phyloP scores from a whole-genome alignment of 2,888 invertebrate genomes.

The Noctua fimbriata region DNA sequence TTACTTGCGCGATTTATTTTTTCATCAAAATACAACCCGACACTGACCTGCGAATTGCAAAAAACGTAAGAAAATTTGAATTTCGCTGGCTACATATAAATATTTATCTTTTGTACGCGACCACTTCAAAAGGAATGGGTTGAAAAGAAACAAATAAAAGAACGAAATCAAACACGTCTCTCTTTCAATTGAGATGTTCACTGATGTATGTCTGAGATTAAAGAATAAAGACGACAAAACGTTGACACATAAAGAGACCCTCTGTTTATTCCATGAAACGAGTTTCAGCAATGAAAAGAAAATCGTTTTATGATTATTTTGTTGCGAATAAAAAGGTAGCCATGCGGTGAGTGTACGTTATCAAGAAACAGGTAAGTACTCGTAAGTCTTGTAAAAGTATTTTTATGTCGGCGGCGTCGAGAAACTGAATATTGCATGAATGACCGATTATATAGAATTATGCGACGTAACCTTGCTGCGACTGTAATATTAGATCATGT shows the following conservation, averaged over 20 bases:
- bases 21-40: too few species aligned
- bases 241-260: too few species aligned
- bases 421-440: slow-evolving; percentile 22
- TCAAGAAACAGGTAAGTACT: slow-evolving; percentile 31
- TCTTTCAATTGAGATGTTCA: too few species aligned
- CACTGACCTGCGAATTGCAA: too few species aligned
- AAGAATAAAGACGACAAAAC: too few species aligned
- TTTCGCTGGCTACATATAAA: too few species aligned
- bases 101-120: too few species aligned
- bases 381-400: slow-evolving; percentile 13
- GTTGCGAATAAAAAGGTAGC: neutral
- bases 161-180: neutral
- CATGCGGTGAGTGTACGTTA: slow-evolving; percentile 2
- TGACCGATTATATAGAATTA: slow-evolving; percentile 26
- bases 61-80: too few species aligned
- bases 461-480: neutral
- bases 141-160: neutral
- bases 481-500: slow-evolving; percentile 4
- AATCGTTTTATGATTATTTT: slow-evolving; percentile 7
- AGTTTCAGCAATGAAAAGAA: neutral
- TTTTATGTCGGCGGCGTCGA: slow-evolving; percentile 22
- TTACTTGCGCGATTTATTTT: too few species aligned
- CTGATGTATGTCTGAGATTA: too few species aligned
- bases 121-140: too few species aligned
- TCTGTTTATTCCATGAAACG: neutral